Base-by-base conservation (phyloP, 2,797 vertebrate species). In the Gastrophryne carolinensis region DNA sequence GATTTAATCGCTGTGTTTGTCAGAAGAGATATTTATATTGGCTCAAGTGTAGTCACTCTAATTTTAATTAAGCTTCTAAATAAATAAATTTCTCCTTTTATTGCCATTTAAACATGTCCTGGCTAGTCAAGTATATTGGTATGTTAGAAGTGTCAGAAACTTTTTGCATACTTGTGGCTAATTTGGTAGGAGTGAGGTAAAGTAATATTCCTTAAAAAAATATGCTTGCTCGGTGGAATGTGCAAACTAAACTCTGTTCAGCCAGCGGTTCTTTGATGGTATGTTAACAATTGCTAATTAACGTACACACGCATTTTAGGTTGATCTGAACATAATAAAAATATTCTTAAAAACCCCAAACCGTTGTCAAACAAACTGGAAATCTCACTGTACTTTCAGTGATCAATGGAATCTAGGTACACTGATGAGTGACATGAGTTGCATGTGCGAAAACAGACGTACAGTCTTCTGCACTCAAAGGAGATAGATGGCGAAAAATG, bases 131-230 rank as follows among this genome's bases (percentile, higher is more conserved):
- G 67, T 24, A 13, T 53, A 60, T 37, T 77, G 30, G n/a, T 53
- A 73, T 56, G 11, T 74, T 58, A 10, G n/a, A 27, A 67, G 23
- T 47, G 70, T 73, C 35, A 4, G 63, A 80, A 79, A n/a, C 10
- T 41, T 68, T 71, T 64, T 37, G 30, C 26, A 1, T 83, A 47
- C 73, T 83, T 83, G 60, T 58, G 9, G 23, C 2, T 1, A 11
- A 61, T 82, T 13, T 70, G 80, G 58, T 82, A 30, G 75, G 35
- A 78, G 56, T 75, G 70, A 79, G 64, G 56, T 83, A 81, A 82
- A 72, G 70, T 67, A 78, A 34, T 61, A 76, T 47, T 82, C 78
- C 74, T 73, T 81, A 72, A 32, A 11, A 60, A 56, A 37, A 56
- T 79, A 61, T 78, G 71, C 35, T 19, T 62, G 35, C 15, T 41